Evolutionary conservation across 2,113 vertebrate species (phyloP).

Genomic region (Notechis scutatus): DNA sequence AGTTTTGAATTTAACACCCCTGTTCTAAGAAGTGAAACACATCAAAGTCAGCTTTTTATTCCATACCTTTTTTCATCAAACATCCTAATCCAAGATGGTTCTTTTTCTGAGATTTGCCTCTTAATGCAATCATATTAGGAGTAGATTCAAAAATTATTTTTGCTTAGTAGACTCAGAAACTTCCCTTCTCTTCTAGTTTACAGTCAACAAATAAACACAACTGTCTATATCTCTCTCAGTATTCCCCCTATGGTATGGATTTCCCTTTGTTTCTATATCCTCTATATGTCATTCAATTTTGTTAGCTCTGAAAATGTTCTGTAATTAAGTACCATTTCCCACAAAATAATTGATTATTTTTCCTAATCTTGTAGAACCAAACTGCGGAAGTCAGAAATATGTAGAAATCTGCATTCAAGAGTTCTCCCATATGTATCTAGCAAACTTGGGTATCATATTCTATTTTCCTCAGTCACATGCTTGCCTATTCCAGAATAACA

Average conservation of each 20-base stretch:
- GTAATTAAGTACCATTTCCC: not conserved
- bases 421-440: not conserved
- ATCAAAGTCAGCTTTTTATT: not conserved
- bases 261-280: not conserved
- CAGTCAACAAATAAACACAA: not conserved
- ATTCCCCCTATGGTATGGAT: not conserved
- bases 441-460: not conserved
- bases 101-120: conserved; percentile 1
- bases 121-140: not conserved
- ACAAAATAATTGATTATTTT: not conserved
- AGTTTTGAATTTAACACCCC: too few species aligned
- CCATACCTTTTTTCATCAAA: not conserved
- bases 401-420: not conserved
- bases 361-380: not conserved
- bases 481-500: not conserved
- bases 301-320: conserved; percentile 14
- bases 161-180: conserved; percentile 30
- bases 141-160: conserved; percentile 26
- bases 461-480: not conserved
- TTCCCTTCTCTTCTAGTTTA: not conserved
- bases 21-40: not conserved
- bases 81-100: not conserved
- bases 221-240: not conserved
- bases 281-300: not conserved
- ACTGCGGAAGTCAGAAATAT: not conserved